Evolutionary conservation across 2,113 vertebrate genomes (phyloP), one percentile per base, ranked within the genome.

Genomic region (Gasterosteus nipponicus): DNA sequence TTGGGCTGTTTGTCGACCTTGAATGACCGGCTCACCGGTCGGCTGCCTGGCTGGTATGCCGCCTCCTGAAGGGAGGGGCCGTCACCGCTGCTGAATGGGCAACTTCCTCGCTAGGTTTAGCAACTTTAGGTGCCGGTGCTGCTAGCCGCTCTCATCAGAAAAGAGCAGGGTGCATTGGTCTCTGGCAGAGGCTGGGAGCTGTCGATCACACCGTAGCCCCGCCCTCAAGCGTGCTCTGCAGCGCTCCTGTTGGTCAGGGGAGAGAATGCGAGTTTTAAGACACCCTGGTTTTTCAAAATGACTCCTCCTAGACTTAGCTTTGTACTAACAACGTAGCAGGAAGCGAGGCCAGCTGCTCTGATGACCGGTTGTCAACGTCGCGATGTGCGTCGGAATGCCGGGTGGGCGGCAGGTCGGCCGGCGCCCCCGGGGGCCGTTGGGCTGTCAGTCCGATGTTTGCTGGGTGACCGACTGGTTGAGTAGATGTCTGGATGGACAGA

Each of bases 361-460:
- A 33, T 14, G 44, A 41, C n/a, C 15, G 54, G 10, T 19, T 11
- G 12, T n/a, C 19, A 12, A 41, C 31, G 54, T 10, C 2, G 1
- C 33, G 33, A 6, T 6, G 18, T 61, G 11, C 26, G 22, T 1
- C 11, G 46, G 39, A 6, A 4, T 19, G n/a, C 33, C 46, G 16
- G 41, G 49, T 10, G 44, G 68, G 11, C 39, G 54, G 31, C 63
- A 60, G 64, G 31, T 44, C 38, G 22, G 39, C 35, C 47, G 73
- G 53, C 18, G 3, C 26, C 7, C 7, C 47, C 22, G 73, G 41
- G 38, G 35, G 70, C 22, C 33, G 73, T 15, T 35, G 9, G 46
- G 44, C 58, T 10, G 68, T 81, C 81, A 69, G 33, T 18, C 49
- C 44, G 78, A 80, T 63, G 75, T 68, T 54, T 56, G 68, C 46